Evolutionary conservation across 1,140 invertebrate genomes (phyloP), one percentile per base, ranked within the genome.

Genomic region (Rhysida immarginata): DNA sequence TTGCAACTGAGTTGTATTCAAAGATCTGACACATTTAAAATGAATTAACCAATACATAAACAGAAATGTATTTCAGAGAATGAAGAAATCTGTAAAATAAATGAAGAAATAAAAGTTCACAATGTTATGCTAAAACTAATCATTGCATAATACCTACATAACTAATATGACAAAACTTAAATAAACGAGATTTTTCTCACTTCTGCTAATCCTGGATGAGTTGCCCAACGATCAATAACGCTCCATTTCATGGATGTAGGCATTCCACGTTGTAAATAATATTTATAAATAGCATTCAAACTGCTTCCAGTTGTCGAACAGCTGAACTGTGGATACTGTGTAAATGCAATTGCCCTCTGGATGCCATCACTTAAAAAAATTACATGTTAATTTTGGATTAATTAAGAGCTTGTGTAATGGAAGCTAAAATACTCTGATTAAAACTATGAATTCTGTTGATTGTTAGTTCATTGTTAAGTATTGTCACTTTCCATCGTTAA

Each of bases 291-390:
- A 1, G 84, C 87, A 74, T 96, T 97, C 54, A 96, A 82, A 74
- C 92, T 96, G 42, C 93, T 97, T 2, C 95, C 95, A 51, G 88
- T 85, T 23, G 95, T 98, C 1, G 91, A 89, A 71, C 94, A 98
- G 68, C 90, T 93, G 68, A 96, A 98, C 64, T 98, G 95, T 20
- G 95, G 93, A 75, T 96, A 97, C 67, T 97, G 94, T 1, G 92
- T 94, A 71, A 98, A 97, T 48, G 94, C 80, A 0, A 98, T 77
- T 1, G 82, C 82, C 45, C 82, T 75, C 61, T 91, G 75, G 0
- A 87, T 75, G 3, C 83, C 84, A 72, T 97, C 93, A 26, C 83
- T 88, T 66, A 54, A 60, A 60, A 50, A 75, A 73, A 35, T n/a
- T n/a, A n/a, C n/a, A n/a, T n/a, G n/a, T n/a, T n/a, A n/a, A n/a